Evolutionary conservation across 2,888 invertebrate species (phyloP), one percentile per base, ranked within the genome.

Genomic region (Minunthozetes semirufus): DNA sequence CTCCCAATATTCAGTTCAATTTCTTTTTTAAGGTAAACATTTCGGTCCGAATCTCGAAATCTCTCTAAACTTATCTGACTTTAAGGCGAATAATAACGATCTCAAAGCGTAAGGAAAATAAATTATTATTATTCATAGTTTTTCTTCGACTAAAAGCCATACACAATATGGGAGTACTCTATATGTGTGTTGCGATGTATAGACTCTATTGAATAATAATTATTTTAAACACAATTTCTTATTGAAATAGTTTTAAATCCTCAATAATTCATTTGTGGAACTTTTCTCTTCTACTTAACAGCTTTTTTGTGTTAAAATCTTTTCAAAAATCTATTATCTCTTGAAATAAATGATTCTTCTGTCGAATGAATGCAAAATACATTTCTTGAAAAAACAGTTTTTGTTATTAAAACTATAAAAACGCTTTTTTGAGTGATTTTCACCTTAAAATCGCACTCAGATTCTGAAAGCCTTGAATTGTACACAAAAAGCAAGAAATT

Each of bases 41-140:
- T 59, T 59, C 11, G 22, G 15, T 27, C 59, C 42, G 42, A 42
- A 42, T 42, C 42, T 4, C 0, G 15, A 27, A 59, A 59, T 59
- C 15, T 27, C 59, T 29, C 29, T 17, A 59, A 59, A 59, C 59
- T 27, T 29, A 22, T 3, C 42, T 42, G 42, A 42, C 27, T 27
- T 59, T 29, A 25, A 56, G 56, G 22, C 56, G 56, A 56, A 56
- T 56, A 56, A 56, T 56, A 56, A 56, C 11, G 42, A 42, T 25
- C 17, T 59, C 29, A 13, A 27, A 15, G 59, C 59, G 15, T 13
- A 59, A 50, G n/a, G 3, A 50, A 19, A 50, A 19, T 17, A 59
- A 59, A 59, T 27, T 59, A 59, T 59, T 27, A 27, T 19, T 59
- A 59, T 59, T 59, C 59, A 59, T 59, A 59, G 59, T 59, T 1